Conservation (phyloP, 2,888 invertebrate genomes). For the Ellobium chinense region DNA sequence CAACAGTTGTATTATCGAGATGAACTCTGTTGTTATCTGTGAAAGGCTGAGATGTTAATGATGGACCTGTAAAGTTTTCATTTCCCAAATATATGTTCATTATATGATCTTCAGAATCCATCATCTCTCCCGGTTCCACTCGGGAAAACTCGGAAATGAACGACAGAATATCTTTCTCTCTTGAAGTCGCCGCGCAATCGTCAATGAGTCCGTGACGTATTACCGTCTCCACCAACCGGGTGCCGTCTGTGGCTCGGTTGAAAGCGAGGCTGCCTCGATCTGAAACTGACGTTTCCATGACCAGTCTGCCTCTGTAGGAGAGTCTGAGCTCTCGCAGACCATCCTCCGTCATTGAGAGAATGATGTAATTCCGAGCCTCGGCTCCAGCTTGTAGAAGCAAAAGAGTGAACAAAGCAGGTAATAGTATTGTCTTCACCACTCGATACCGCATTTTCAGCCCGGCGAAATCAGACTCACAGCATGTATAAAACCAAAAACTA, state of each 20-base stretch:
- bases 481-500: no score
- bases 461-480: no score
- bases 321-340: conserved; percentile 58
- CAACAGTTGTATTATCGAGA: neutral
- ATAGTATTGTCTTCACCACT: no score
- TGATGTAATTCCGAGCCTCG: neutral
- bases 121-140: neutral
- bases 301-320: conserved; percentile 55
- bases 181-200: conserved; percentile 61
- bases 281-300: conserved; percentile 57
- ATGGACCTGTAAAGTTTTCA: neutral
- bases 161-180: conserved; percentile 53
- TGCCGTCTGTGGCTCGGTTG: conserved; percentile 56
- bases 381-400: neutral
- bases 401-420: no score
- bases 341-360: conserved; percentile 18
- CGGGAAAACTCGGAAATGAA: conserved; percentile 56
- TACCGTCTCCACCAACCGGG: conserved; percentile 59
- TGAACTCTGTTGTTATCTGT: no score
- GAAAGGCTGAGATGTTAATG: neutral
- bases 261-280: neutral
- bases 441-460: no score
- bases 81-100: conserved; percentile 31
- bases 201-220: conserved; percentile 59
- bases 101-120: conserved; percentile 12